phyloP scores from a whole-genome alignment of 2,797 vertebrate genomes.

The Tauraco hartlaubi region DNA sequence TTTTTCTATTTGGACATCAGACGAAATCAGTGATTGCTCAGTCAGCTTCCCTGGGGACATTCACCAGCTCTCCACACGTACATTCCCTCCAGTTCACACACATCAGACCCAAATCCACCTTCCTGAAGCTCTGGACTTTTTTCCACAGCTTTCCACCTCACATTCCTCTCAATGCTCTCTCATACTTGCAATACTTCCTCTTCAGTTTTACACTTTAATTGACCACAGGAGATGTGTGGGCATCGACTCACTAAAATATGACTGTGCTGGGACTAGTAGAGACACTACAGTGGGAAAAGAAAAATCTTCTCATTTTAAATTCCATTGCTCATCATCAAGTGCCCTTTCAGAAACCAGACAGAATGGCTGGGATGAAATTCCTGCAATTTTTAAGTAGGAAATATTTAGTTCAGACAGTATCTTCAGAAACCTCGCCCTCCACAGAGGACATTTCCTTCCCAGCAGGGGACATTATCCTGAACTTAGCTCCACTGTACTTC shows the following conservation, averaged over 20 bases:
- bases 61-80: neutral
- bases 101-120: neutral
- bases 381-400: neutral
- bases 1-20: neutral
- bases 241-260: neutral
- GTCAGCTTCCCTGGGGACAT: neutral
- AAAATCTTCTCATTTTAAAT: slow-evolving; percentile 3
- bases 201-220: slow-evolving; percentile 18
- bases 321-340: neutral
- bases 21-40: neutral
- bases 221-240: slow-evolving; percentile 29
- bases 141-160: neutral
- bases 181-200: neutral
- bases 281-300: neutral
- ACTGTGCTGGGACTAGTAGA: neutral
- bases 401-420: slow-evolving; percentile 5
- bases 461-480: neutral
- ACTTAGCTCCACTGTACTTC: neutral
- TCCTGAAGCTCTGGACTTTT: neutral
- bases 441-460: slow-evolving; percentile 24
- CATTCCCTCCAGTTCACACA: neutral
- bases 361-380: neutral
- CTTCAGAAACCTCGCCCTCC: slow-evolving; percentile 23
- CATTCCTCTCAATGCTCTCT: neutral
- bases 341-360: neutral